Evolutionary conservation across 2,797 vertebrate species (phyloP).

Genomic region (Carapus acus): DNA sequence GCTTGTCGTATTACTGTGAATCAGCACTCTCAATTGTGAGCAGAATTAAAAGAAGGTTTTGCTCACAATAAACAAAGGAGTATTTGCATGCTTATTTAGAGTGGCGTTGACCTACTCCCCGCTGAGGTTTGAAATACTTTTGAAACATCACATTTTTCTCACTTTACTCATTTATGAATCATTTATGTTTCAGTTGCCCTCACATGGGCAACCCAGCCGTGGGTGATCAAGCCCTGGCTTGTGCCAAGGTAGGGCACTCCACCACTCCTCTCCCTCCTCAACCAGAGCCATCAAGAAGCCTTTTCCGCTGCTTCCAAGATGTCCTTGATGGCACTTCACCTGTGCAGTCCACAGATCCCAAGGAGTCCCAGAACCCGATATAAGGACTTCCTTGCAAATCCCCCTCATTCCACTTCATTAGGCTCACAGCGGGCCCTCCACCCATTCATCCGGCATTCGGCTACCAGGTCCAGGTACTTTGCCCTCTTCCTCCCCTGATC

Average conservation of each 20-base stretch:
- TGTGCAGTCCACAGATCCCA: not conserved
- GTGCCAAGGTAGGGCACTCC: not conserved
- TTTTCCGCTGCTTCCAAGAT: conserved; percentile 2
- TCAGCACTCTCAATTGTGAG: no score
- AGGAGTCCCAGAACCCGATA: not conserved
- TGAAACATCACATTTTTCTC: no score
- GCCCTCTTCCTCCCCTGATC: no score
- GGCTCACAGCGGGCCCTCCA: not conserved
- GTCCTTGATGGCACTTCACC: not conserved
- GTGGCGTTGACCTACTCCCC: no score
- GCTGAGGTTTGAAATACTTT: no score
- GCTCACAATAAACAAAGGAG: no score
- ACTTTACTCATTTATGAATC: no score
- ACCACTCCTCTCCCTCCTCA: no score
- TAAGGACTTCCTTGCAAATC: not conserved
- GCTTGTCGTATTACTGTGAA: no score
- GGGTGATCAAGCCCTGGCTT: not conserved
- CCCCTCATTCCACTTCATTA: not conserved
- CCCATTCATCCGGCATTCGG: conserved; percentile 1
- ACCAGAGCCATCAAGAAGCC: not conserved
- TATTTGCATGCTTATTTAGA: no score
- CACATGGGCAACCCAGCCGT: not conserved
- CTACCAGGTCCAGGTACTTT: no score
- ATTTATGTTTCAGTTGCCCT: not conserved
- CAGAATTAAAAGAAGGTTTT: no score